Evolutionary conservation across 2,888 invertebrate species (phyloP).

Genomic region (Calliopum simillimum): DNA sequence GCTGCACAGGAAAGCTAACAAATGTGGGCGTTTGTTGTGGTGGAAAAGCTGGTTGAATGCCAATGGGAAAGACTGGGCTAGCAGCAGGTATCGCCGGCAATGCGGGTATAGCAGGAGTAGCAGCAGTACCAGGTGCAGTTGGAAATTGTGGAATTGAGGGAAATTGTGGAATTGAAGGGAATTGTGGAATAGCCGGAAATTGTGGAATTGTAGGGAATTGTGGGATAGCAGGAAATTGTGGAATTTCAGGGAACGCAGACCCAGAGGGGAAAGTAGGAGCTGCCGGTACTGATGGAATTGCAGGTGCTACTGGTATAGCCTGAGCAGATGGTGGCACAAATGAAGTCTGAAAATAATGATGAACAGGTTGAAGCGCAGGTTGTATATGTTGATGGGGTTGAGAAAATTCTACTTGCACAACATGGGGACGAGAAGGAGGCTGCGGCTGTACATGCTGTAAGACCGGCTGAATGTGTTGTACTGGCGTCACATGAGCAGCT

Average conservation of each 20-base stretch:
- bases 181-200: conserved; percentile 45
- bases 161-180: conserved; percentile 45
- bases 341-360: conserved; percentile 48
- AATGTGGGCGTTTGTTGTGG: conserved; percentile 58
- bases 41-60: conserved; percentile 56
- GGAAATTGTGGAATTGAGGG: conserved; percentile 46
- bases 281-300: conserved; percentile 40
- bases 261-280: conserved; percentile 37
- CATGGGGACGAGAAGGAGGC: conserved; percentile 44
- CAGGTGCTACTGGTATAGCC: conserved; percentile 37
- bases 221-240: conserved; percentile 43
- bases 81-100: conserved; percentile 46
- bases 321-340: conserved; percentile 37
- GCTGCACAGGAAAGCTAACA: conserved; percentile 46
- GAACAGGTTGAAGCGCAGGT: conserved; percentile 41
- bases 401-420: conserved; percentile 47
- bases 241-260: conserved; percentile 43
- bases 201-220: conserved; percentile 44
- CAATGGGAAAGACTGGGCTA: conserved; percentile 52
- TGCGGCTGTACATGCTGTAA: conserved; percentile 42
- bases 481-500: conserved; percentile 20
- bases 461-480: conserved; percentile 28
- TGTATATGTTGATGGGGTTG: conserved; percentile 42
- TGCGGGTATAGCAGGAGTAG: conserved; percentile 46
- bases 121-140: conserved; percentile 47